phyloP scores from a whole-genome alignment of 2,113 vertebrate genomes.

The Astatotilapia flaviijosephi region DNA sequence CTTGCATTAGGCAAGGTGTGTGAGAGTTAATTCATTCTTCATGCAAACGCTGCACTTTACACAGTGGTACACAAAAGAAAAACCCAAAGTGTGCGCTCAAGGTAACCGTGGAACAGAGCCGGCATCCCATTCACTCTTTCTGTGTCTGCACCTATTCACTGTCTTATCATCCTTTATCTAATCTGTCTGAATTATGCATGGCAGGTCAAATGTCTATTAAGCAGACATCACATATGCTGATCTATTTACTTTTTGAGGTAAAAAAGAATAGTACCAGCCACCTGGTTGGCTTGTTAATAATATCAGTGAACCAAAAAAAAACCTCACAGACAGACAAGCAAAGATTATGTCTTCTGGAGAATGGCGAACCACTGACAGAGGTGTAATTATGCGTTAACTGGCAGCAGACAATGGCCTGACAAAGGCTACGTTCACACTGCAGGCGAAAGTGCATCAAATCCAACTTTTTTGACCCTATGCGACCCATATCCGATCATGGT shows the following conservation, averaged over 20 bases:
- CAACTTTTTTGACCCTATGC: neutral
- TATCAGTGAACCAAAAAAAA: neutral
- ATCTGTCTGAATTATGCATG: neutral
- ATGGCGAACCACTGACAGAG: neutral
- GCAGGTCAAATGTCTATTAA: neutral
- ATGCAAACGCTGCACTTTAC: neutral
- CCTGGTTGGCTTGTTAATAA: neutral
- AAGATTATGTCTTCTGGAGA: neutral
- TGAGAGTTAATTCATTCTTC: neutral
- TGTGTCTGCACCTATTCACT: neutral
- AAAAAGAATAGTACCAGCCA: neutral
- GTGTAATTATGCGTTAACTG: neutral
- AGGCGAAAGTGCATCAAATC: neutral
- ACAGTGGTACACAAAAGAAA: neutral
- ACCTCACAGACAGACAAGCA: neutral
- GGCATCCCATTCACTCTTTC: neutral
- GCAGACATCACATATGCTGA: neutral
- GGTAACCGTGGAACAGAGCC: neutral
- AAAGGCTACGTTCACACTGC: accelerated
- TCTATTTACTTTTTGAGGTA: neutral
- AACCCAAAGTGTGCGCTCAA: neutral
- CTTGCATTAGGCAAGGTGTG: neutral
- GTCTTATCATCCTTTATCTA: neutral
- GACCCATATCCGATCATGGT: neutral
- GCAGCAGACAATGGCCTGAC: neutral